Percentiles rank a stretch among this genome's conserved stretches.
Conservation (phyloP, 37 sponge, comb jelly and placozoan genomes). For the Spongilla lacustris region DNA sequence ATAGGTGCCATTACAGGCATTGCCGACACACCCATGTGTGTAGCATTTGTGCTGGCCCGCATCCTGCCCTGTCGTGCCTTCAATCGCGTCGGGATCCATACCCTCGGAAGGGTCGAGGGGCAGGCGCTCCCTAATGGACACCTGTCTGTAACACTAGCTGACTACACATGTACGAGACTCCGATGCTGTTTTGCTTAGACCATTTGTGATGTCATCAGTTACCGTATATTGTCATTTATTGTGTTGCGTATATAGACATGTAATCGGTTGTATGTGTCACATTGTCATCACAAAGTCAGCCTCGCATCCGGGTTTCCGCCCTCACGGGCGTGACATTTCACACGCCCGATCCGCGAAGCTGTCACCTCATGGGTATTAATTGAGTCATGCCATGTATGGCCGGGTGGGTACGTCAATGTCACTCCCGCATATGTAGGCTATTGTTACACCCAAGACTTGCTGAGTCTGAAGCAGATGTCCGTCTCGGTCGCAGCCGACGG, state of each 20-base stretch:
- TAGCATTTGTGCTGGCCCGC: background rate
- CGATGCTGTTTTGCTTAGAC: background rate
- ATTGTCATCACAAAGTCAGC: background rate
- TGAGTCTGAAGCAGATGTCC: constrained; percentile 14
- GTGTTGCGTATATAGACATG: background rate
- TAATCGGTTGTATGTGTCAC: background rate
- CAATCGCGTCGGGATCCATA: background rate
- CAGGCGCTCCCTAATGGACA: background rate
- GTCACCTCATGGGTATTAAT: too few species aligned
- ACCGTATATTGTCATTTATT: background rate
- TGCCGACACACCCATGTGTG: background rate
- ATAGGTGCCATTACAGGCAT: background rate
- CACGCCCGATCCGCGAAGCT: too few species aligned
- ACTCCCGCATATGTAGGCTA: background rate
- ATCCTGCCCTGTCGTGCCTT: background rate
- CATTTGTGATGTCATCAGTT: background rate
- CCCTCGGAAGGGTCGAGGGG: constrained; percentile 4
- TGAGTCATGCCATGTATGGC: too few species aligned
- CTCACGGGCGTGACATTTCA: too few species aligned
- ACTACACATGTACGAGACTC: background rate
- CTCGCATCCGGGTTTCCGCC: too few species aligned
- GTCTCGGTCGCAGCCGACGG: background rate
- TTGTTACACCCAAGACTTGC: constrained; percentile 12
- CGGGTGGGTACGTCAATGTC: background rate
- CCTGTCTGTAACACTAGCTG: background rate